These are phyloP conservation scores for Euphonia xanthogaster DNA, from an alignment of 2,797 vertebrate genomes.

Conservation along the genomic window DNA sequence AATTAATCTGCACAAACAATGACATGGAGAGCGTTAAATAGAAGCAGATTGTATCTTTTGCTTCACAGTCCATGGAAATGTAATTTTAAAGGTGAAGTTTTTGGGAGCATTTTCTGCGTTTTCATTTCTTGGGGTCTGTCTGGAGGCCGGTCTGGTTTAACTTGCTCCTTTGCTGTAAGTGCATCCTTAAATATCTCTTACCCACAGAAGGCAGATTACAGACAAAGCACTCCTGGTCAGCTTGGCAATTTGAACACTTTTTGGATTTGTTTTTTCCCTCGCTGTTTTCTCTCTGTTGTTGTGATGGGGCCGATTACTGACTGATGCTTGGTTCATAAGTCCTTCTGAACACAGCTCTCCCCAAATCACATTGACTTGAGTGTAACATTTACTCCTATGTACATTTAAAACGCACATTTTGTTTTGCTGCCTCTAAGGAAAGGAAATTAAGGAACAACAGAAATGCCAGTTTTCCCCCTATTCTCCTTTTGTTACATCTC, in stretches of 20 bases:
- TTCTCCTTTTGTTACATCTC: not conserved
- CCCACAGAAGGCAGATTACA: not conserved
- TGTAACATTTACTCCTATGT: not conserved
- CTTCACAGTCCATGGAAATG: not conserved
- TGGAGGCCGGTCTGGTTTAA: not conserved
- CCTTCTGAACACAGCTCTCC: not conserved
- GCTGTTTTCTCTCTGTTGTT: not conserved
- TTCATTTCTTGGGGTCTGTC: not conserved
- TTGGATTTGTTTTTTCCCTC: not conserved
- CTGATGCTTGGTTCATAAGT: fast-evolving
- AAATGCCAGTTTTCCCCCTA: not conserved
- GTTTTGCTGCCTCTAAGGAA: not conserved
- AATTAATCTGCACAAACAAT: not conserved
- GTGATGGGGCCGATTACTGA: not conserved
- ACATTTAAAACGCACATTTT: not conserved
- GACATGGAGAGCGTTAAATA: not conserved
- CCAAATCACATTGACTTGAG: not conserved
- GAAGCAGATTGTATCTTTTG: not conserved
- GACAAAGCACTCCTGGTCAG: not conserved
- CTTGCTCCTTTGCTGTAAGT: not conserved
- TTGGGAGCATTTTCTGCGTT: not conserved
- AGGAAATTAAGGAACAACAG: not conserved
- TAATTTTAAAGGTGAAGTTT: not conserved
- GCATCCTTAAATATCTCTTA: not conserved
- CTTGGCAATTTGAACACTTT: not conserved